These are phyloP conservation scores for Cheilosia grossa DNA, from an alignment of 2,888 invertebrate genomes.

Conservation along the genomic window DNA sequence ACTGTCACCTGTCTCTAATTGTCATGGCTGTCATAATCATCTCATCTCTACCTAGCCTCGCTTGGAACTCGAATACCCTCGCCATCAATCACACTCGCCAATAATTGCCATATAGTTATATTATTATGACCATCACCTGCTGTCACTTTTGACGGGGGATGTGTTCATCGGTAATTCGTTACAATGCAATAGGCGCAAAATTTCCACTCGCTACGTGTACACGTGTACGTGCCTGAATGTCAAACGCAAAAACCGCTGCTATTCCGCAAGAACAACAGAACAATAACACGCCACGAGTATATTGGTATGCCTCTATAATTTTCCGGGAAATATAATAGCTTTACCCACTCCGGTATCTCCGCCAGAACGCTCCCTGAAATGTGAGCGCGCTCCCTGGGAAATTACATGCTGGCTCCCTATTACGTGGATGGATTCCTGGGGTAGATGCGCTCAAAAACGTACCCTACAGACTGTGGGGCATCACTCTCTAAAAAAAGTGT, in stretches of 20 bases:
- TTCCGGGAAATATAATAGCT: constrained; percentile 65
- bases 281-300: constrained; percentile 17
- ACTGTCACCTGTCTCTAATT: no score
- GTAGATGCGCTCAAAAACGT: background rate
- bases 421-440: constrained; percentile 44
- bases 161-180: constrained; percentile 61
- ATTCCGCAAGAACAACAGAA: constrained; percentile 5
- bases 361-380: constrained; percentile 65
- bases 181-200: constrained; percentile 54
- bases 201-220: constrained; percentile 30
- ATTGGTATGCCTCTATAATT: constrained; percentile 22
- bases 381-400: constrained; percentile 38
- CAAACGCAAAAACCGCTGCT: constrained; percentile 36
- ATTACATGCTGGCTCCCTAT: constrained; percentile 64
- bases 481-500: constrained; percentile 56
- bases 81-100: no score
- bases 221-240: constrained; percentile 64
- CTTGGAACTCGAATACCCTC: background rate
- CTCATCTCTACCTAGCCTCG: background rate
- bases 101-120: no score
- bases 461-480: constrained; percentile 38
- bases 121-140: constrained; percentile 4
- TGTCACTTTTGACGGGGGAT: constrained; percentile 17
- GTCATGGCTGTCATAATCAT: no score
- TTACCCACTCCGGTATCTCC: constrained; percentile 46